phyloP scores from a whole-genome alignment of 2,888 invertebrate genomes.

The Agriopis aurantiaria region DNA sequence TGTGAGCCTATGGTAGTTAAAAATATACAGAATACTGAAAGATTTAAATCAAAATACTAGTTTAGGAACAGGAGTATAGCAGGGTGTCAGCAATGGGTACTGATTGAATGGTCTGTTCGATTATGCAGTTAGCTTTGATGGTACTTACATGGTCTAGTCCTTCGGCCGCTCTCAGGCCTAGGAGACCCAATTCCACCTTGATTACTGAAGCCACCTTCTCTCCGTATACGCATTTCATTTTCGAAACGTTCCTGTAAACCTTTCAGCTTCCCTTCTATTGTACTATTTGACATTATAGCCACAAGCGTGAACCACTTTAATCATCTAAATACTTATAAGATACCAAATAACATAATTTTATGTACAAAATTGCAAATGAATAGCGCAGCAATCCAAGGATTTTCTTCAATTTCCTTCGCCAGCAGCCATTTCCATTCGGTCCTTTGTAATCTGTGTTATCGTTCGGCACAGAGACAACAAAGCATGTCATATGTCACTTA shows the following conservation, averaged over 20 bases:
- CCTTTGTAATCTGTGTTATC: constrained; percentile 51
- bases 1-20: not conserved
- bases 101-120: not conserved
- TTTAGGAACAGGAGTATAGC: not conserved
- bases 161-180: constrained; percentile 84
- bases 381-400: constrained; percentile 80
- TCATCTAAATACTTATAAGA: constrained; percentile 73
- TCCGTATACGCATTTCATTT: constrained; percentile 87
- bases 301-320: constrained; percentile 64
- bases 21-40: not conserved
- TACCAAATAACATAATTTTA: constrained; percentile 71
- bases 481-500: not conserved
- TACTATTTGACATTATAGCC: constrained; percentile 89
- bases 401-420: constrained; percentile 66
- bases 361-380: constrained; percentile 77
- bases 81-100: not conserved
- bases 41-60: constrained; percentile 12
- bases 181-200: constrained; percentile 82
- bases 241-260: constrained; percentile 93
- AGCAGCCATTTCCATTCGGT: constrained; percentile 63
- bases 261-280: constrained; percentile 92
- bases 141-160: constrained; percentile 89
- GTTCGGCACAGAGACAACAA: not conserved
- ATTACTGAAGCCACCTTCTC: constrained; percentile 88
- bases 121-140: constrained; percentile 8